A percentile compares a stretch with the other conserved stretches of the same genome.
These are phyloP conservation scores for Teinopalpus imperialis DNA, from an alignment of 2,888 invertebrate species.

Conservation along the genomic window DNA sequence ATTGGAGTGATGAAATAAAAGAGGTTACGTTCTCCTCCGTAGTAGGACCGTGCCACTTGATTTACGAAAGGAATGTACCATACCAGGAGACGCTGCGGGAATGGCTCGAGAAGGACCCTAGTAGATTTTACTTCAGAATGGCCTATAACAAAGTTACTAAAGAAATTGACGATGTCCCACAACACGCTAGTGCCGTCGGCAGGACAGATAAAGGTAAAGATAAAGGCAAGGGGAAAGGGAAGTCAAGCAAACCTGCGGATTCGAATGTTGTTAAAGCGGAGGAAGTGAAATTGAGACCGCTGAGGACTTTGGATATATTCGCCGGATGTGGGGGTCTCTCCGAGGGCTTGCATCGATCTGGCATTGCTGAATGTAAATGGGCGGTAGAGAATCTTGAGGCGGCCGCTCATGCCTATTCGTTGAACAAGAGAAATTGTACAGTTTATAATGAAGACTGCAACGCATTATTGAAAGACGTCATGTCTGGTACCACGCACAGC, in stretches of 20 bases:
- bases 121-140: conserved; percentile 88
- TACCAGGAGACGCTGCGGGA: conserved; percentile 74
- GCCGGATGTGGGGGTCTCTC: conserved; percentile 94
- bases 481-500: conserved; percentile 82
- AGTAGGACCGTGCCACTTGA: conserved; percentile 86
- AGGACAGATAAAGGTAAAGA: conserved; percentile 83
- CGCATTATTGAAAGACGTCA: conserved; percentile 84
- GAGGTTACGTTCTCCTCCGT: conserved; percentile 83
- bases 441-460: conserved; percentile 94
- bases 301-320: conserved; percentile 90
- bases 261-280: conserved; percentile 44
- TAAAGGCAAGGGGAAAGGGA: conserved; percentile 86
- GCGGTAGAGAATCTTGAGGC: conserved; percentile 90
- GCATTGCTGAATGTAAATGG: conserved; percentile 87
- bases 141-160: conserved; percentile 82
- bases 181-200: conserved; percentile 81
- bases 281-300: conserved; percentile 61
- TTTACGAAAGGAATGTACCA: conserved; percentile 83
- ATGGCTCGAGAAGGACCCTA: conserved; percentile 84
- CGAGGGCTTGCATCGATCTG: conserved; percentile 86
- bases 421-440: conserved; percentile 87
- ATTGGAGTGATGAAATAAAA: conserved; percentile 89
- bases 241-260: conserved; percentile 68
- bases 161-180: conserved; percentile 83
- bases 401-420: conserved; percentile 89